Evolutionary conservation across 1,140 invertebrate genomes (phyloP).

Genomic region (Drosophila cardini): DNA sequence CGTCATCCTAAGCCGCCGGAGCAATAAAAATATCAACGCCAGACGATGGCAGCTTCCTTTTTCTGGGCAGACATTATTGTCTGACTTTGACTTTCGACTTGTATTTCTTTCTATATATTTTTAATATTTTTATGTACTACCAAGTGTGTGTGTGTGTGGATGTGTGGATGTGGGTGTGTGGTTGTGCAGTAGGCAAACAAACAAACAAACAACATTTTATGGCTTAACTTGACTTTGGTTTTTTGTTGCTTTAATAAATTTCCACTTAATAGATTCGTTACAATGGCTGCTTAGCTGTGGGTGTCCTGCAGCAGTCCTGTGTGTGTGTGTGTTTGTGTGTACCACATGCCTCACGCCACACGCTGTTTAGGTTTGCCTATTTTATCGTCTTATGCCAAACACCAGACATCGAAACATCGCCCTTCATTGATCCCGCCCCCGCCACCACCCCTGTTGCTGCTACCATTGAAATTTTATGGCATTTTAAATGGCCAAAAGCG

Average conservation of each 20-base stretch:
- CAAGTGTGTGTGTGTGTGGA: slow-evolving; percentile 14
- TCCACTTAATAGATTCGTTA: slow-evolving; percentile 82
- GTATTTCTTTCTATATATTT: slow-evolving; percentile 45
- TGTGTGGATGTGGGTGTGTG: slow-evolving; percentile 13
- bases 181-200: slow-evolving; percentile 11
- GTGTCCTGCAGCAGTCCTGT: background rate
- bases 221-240: slow-evolving; percentile 49
- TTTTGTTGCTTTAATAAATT: slow-evolving; percentile 75
- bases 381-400: slow-evolving; percentile 63
- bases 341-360: slow-evolving; percentile 25
- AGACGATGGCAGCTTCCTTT: slow-evolving; percentile 36
- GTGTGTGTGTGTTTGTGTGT: background rate
- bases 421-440: slow-evolving; percentile 1
- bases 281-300: slow-evolving; percentile 51
- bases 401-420: slow-evolving; percentile 29
- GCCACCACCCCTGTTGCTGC: background rate
- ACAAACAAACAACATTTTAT: slow-evolving; percentile 67
- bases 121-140: slow-evolving; percentile 76
- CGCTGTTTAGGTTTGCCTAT: slow-evolving; percentile 59
- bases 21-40: slow-evolving; percentile 79
- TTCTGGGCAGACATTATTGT: slow-evolving; percentile 46
- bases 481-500: slow-evolving; percentile 65
- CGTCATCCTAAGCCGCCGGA: slow-evolving; percentile 55
- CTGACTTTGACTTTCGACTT: slow-evolving; percentile 12
- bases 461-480: slow-evolving; percentile 67